Percentiles rank a stretch among this genome's conserved stretches.
Evolutionary conservation across 2,888 invertebrate genomes (phyloP).

Genomic region (Platypus cylindrus): DNA sequence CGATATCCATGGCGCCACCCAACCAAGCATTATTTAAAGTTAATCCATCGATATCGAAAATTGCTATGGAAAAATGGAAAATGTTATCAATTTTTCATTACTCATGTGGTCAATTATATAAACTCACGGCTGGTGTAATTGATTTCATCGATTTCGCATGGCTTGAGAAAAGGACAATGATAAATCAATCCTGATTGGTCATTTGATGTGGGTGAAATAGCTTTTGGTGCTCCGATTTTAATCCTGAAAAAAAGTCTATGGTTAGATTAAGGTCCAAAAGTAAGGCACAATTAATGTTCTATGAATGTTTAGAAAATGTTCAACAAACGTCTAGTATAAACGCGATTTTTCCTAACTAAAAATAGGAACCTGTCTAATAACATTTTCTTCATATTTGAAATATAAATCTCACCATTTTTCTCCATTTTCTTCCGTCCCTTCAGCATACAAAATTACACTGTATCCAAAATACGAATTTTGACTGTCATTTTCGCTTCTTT

Average conservation of each 20-base stretch:
- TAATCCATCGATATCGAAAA: slow-evolving; percentile 1
- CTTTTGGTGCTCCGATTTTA: slow-evolving; percentile 20
- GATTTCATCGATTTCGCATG: slow-evolving; percentile 8
- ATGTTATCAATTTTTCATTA: no score
- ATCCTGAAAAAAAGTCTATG: slow-evolving; percentile 18
- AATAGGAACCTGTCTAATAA: not conserved
- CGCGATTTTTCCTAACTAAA: no score
- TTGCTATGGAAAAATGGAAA: slow-evolving; percentile 2
- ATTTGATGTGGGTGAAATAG: slow-evolving; percentile 7
- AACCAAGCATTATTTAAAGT: slow-evolving; percentile 17
- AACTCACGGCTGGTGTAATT: not conserved
- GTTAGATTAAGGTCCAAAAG: no score
- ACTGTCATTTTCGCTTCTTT: not conserved
- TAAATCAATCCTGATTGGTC: slow-evolving; percentile 17
- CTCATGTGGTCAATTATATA: no score
- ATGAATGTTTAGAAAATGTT: no score
- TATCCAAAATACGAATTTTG: slow-evolving; percentile 19
- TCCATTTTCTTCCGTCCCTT: slow-evolving; percentile 5
- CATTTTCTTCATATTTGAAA: not conserved
- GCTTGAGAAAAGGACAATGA: slow-evolving; percentile 14
- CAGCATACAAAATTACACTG: slow-evolving; percentile 17
- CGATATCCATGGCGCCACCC: slow-evolving; percentile 33
- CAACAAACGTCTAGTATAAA: no score
- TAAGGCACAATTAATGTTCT: no score
- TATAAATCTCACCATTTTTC: slow-evolving; percentile 16